Evolutionary conservation across 2,113 vertebrate genomes (phyloP).

Genomic region (Entosphenus tridentatus): DNA sequence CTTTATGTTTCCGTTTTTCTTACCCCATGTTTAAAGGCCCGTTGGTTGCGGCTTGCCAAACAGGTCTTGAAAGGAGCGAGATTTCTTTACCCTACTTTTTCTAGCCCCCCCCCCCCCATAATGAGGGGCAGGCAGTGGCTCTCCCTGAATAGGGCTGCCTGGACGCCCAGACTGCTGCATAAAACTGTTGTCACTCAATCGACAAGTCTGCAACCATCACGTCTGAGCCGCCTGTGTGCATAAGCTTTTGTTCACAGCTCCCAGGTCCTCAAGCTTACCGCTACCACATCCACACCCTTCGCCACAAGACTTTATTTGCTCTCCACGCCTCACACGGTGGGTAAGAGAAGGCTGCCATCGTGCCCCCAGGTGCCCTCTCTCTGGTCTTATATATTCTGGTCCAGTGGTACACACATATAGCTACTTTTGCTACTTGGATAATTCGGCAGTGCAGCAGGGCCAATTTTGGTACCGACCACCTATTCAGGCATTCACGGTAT

Average conservation of each 20-base stretch:
- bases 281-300: neutral
- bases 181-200: neutral
- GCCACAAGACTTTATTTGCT: neutral
- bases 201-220: neutral
- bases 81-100: neutral
- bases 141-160: constrained; percentile 4
- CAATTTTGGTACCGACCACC: too few species aligned
- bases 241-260: neutral
- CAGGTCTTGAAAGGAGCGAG: neutral
- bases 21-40: neutral
- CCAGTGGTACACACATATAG: neutral
- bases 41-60: neutral
- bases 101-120: neutral
- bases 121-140: neutral
- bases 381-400: neutral
- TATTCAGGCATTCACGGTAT: too few species aligned
- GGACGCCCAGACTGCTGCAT: neutral
- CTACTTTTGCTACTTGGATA: too few species aligned
- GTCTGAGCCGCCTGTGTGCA: neutral
- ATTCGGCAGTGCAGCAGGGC: too few species aligned
- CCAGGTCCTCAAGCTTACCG: neutral
- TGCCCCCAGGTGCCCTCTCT: neutral
- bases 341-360: neutral
- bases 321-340: neutral
- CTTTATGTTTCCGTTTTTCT: neutral